Evolutionary conservation across 2,888 invertebrate genomes (phyloP).

Genomic region (Eristalis tenax): DNA sequence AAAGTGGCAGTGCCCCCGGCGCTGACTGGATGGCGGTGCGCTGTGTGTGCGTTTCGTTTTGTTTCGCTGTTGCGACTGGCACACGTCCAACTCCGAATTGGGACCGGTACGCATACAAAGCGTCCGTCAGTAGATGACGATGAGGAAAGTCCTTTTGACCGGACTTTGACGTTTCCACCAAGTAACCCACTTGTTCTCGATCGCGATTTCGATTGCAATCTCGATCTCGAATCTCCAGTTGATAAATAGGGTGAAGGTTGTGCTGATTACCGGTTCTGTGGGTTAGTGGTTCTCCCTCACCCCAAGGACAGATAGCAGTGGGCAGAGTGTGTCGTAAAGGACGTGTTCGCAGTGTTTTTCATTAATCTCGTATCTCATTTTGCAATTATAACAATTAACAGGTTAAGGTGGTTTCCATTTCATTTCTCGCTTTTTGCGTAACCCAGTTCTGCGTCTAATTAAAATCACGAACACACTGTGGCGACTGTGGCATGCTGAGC

Average conservation of each 20-base stretch:
- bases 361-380: not conserved
- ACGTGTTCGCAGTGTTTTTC: not conserved
- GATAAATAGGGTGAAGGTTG: slow-evolving; percentile 52
- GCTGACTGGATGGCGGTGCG: not conserved
- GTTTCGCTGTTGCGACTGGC: not conserved
- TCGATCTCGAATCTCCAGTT: not conserved
- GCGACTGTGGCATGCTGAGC: not conserved
- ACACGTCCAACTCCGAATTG: not conserved
- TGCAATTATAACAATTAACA: slow-evolving; percentile 27
- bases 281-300: slow-evolving; percentile 5
- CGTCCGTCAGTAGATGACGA: not conserved
- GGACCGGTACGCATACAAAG: slow-evolving; percentile 10
- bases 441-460: slow-evolving; percentile 33
- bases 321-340: slow-evolving; percentile 10
- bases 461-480: slow-evolving; percentile 23
- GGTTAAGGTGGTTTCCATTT: slow-evolving; percentile 40
- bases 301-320: not conserved
- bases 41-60: slow-evolving; percentile 3
- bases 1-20: slow-evolving; percentile 39
- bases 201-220: not conserved
- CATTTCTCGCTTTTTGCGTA: not conserved
- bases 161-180: not conserved
- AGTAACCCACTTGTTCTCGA: slow-evolving; percentile 30
- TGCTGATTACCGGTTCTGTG: slow-evolving; percentile 38
- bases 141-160: slow-evolving; percentile 41